phyloP scores from a whole-genome alignment of 2,113 vertebrate species.

The Antechinus flavipes region DNA sequence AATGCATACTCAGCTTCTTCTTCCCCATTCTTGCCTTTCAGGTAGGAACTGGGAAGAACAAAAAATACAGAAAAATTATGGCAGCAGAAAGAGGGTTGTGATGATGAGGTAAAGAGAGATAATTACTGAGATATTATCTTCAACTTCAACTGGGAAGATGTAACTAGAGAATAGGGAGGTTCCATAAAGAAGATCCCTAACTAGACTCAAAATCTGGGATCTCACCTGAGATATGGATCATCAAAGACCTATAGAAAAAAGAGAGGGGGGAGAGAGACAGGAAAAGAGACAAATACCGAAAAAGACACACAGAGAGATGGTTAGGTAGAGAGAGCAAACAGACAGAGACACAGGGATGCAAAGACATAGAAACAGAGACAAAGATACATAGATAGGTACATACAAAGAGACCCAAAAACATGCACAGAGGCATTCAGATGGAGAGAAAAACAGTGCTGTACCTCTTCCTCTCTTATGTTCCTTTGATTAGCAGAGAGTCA shows the following conservation, averaged over 20 bases:
- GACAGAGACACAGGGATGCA: too few relatives aligned
- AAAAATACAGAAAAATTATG: not conserved
- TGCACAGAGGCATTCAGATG: too few relatives aligned
- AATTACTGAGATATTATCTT: not conserved
- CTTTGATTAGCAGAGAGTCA: not conserved
- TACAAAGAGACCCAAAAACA: not conserved
- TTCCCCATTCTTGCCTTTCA: not conserved
- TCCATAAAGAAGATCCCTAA: not conserved
- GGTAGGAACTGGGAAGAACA: not conserved
- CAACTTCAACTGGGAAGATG: not conserved
- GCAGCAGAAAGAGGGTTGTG: not conserved
- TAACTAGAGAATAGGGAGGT: not conserved
- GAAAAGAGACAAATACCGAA: not conserved
- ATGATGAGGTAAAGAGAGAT: not conserved
- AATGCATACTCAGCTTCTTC: not conserved
- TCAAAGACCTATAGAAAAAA: not conserved
- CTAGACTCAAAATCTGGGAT: not conserved
- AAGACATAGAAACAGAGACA: not conserved
- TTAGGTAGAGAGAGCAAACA: too few relatives aligned
- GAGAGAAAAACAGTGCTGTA: not conserved
- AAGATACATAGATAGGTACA: not conserved
- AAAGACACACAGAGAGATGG: not conserved
- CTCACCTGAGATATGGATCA: not conserved
- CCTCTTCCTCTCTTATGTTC: not conserved
- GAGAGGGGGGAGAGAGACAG: not conserved